Base-by-base conservation (phyloP, 2,797 vertebrate species). In the Falco naumanni region DNA sequence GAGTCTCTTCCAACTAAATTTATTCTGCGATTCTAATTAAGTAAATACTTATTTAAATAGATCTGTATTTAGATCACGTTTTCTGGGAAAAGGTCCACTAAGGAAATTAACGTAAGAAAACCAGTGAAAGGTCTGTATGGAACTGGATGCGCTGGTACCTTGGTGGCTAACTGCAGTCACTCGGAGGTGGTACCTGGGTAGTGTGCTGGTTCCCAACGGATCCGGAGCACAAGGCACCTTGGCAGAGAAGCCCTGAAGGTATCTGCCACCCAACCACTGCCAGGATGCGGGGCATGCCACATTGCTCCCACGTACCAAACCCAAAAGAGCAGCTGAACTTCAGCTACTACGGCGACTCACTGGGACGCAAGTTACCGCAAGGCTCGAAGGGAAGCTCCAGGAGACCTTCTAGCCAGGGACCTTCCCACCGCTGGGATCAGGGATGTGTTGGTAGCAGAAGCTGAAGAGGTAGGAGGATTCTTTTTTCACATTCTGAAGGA, bases 161-260 rank as follows among this genome's bases (percentile, higher is more conserved):
- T 6, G 4, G 8, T 5, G 37, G 31, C 25, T 15, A 19, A 37
- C 4, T 31, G 37, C 25, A 89, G 59, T 26, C 57, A 25, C 26
- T 21, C 1, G 13, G 50, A 29, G 53, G 22, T 11, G 48, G 20
- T 4, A 29, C 54, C n/a, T 3, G 1, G 25, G 39, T 22, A n/a
- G 41, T 3, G 5, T 16, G 2, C 34, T 10, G 41, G 37, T 39
- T 85, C 56, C 43, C 50, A 21, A 13, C 1, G 25, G 31, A 76
- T 34, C n/a, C 6, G 2, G 64, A 56, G 56, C 33, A 45, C 0
- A 0, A 64, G 54, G 5, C 1, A 1, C 24, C 63, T 75, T 34
- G 28, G 51, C 53, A 70, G 87, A 50, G 41, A 64, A 76, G 43
- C 33, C 47, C 57, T 16, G 15, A 65, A 18, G 20, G 18, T 28